Evolutionary conservation across 2,888 invertebrate species (phyloP).

Genomic region (Meandrusa payeni): DNA sequence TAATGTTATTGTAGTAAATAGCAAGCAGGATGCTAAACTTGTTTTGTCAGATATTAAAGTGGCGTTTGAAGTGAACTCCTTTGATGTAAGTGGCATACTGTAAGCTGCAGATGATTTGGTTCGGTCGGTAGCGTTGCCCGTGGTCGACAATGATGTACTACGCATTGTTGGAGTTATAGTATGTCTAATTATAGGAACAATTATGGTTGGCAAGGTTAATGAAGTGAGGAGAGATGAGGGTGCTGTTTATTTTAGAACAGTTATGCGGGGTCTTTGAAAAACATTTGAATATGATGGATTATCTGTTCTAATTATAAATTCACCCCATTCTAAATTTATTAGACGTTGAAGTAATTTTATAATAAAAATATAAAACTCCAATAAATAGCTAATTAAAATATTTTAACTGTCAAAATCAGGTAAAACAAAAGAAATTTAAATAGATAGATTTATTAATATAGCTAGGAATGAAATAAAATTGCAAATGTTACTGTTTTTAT

Average conservation of each 20-base stretch:
- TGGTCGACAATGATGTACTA: conserved; percentile 45
- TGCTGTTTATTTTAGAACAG: conserved; percentile 21
- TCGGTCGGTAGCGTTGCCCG: conserved; percentile 53
- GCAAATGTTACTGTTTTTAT: no score
- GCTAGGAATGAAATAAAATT: no score
- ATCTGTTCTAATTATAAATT: not conserved
- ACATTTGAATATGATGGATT: conserved; percentile 17
- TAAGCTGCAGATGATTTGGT: conserved; percentile 70
- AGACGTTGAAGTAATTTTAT: no score
- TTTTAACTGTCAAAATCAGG: no score
- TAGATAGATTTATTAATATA: no score
- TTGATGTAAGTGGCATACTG: conserved; percentile 72
- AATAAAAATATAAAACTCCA: no score
- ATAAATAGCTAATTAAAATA: no score
- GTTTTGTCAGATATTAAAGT: conserved; percentile 48
- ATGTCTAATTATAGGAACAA: conserved; percentile 60
- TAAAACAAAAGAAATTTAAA: no score
- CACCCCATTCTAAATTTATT: no score
- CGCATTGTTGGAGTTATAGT: conserved; percentile 49
- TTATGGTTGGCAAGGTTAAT: conserved; percentile 50
- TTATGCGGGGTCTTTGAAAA: conserved; percentile 1
- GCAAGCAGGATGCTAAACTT: conserved; percentile 37
- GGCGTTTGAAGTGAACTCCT: conserved; percentile 66
- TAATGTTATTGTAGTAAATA: conserved; percentile 33
- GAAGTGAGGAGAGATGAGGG: conserved; percentile 39